phyloP scores from a whole-genome alignment of 2,797 vertebrate genomes.

The Catostomus latipinnis region DNA sequence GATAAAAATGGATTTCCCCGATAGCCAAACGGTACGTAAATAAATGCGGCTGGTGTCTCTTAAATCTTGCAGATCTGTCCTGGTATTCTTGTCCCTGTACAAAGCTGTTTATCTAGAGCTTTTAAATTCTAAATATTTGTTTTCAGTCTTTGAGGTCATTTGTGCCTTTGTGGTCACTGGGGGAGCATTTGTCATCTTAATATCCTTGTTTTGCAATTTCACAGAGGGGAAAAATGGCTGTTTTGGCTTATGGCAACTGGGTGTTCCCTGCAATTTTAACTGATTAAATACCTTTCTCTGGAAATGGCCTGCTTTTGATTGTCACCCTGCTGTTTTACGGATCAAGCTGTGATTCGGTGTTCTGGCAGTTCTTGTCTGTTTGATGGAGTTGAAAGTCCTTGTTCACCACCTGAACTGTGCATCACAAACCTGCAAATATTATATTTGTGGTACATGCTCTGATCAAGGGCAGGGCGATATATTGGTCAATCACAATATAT shows the following conservation, averaged over 20 bases:
- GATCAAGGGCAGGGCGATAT: background rate
- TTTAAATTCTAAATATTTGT: slow-evolving; percentile 57
- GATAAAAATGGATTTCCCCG: slow-evolving; percentile 97
- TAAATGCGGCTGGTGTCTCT: slow-evolving; percentile 6
- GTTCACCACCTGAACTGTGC: background rate
- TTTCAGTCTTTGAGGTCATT: slow-evolving; percentile 51
- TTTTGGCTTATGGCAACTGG: slow-evolving; percentile 51
- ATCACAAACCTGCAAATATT: background rate
- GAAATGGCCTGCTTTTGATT: slow-evolving; percentile 29
- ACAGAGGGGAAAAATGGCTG: slow-evolving; percentile 29
- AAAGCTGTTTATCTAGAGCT: slow-evolving; percentile 49
- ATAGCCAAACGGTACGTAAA: slow-evolving; percentile 89
- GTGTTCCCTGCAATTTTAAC: slow-evolving; percentile 55
- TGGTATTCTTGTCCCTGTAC: slow-evolving; percentile 8
- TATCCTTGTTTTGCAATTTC: slow-evolving; percentile 53
- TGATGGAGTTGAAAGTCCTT: background rate
- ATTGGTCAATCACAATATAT: background rate
- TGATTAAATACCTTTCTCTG: slow-evolving; percentile 49
- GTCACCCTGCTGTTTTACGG: background rate
- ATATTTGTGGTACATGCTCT: background rate
- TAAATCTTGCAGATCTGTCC: slow-evolving; percentile 5
- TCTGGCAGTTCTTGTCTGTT: slow-evolving; percentile 6
- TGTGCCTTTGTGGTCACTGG: slow-evolving; percentile 51
- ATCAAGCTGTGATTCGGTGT: slow-evolving; percentile 4
- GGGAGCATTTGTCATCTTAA: slow-evolving; percentile 62